Conservation (phyloP, 2,888 invertebrate genomes). For the Nemoura dubitans region DNA sequence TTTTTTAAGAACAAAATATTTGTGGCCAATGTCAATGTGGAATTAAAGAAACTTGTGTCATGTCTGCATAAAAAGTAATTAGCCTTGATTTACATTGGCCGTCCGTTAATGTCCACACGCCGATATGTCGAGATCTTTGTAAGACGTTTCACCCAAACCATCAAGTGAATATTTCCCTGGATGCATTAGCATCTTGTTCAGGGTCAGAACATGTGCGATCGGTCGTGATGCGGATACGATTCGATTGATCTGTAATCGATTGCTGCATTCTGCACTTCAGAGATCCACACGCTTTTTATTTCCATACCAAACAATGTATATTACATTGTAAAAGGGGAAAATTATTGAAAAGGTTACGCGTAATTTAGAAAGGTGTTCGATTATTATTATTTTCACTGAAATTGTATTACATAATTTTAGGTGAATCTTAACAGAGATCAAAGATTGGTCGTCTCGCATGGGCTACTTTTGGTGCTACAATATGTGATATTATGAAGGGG, state of each 20-base stretch:
- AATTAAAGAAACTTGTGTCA: background rate
- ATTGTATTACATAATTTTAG: background rate
- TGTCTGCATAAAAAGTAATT: background rate
- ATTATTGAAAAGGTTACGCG: background rate
- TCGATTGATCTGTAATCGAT: background rate
- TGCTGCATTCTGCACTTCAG: background rate
- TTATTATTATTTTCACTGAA: background rate
- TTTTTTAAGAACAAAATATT: background rate
- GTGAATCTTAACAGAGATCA: background rate
- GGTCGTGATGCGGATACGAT: conserved; percentile 32
- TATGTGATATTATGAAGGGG: background rate
- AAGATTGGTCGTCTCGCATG: background rate
- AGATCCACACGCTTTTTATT: background rate
- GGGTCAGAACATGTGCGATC: conserved; percentile 10
- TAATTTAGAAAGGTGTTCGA: background rate
- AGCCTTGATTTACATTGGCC: background rate
- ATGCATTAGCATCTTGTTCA: conserved; percentile 17
- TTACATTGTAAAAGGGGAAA: background rate
- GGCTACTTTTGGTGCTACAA: background rate
- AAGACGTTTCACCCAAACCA: background rate
- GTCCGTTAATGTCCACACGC: background rate
- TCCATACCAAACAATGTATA: too few relatives aligned
- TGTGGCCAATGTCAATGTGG: background rate
- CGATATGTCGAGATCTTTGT: background rate
- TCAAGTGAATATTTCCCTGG: background rate